These are phyloP conservation scores for Panulirus ornatus DNA, from an alignment of 1,140 invertebrate genomes.

Conservation along the genomic window DNA sequence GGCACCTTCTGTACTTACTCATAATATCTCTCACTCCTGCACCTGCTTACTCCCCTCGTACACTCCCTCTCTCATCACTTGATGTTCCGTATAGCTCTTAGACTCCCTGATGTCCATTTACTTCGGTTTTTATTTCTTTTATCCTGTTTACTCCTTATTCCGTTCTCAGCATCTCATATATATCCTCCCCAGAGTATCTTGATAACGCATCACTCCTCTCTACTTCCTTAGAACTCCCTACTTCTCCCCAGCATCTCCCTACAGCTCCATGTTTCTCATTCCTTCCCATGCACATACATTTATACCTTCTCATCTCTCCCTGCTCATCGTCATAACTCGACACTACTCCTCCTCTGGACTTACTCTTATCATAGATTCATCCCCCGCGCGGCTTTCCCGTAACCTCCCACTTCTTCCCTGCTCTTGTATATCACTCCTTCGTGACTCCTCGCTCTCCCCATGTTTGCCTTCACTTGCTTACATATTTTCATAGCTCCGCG, in stretches of 20 bases:
- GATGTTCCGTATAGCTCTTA: no score
- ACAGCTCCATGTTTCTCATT: not conserved
- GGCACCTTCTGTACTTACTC: no score
- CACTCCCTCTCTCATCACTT: no score
- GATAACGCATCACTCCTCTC: no score
- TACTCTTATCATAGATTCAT: not conserved
- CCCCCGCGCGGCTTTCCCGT: not conserved
- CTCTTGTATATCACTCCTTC: not conserved
- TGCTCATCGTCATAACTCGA: not conserved
- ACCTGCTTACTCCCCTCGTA: no score
- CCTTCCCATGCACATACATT: not conserved
- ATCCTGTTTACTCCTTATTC: no score
- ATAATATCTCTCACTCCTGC: no score
- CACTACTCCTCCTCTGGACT: not conserved
- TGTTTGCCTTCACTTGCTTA: not conserved
- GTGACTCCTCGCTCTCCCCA: not conserved
- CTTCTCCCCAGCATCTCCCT: not conserved
- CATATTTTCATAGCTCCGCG: not conserved
- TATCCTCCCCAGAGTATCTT: no score
- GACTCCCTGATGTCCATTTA: no score
- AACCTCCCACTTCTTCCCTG: no score
- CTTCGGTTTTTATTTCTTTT: no score
- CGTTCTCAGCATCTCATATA: no score
- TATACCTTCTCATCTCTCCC: not conserved
- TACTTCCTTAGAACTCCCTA: not conserved